Percentiles rank a stretch among this genome's conserved stretches.
Conservation (phyloP, 2,888 invertebrate genomes). For the Hypsopygia costalis region DNA sequence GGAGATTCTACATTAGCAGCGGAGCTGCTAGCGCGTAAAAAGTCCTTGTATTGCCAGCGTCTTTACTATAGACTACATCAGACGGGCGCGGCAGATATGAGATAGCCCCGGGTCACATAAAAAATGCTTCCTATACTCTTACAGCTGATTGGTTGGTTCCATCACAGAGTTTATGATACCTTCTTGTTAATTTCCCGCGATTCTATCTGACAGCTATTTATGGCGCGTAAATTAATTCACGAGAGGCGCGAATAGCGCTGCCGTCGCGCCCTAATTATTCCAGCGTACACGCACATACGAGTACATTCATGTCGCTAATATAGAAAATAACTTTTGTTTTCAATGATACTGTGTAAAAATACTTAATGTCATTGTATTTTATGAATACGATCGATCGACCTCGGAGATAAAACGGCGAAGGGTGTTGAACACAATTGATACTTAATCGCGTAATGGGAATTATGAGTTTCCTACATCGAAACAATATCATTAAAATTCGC, state of each 20-base stretch:
- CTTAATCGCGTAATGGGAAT: slow-evolving; percentile 5
- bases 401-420: slow-evolving; percentile 9
- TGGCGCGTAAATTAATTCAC: slow-evolving; percentile 28
- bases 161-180: too few species aligned
- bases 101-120: too few species aligned
- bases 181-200: slow-evolving; percentile 11
- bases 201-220: slow-evolving; percentile 20
- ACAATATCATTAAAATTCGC: slow-evolving; percentile 2
- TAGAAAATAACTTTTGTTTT: slow-evolving; percentile 14
- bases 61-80: too few species aligned
- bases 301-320: slow-evolving; percentile 6
- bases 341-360: slow-evolving; percentile 1
- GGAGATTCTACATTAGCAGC: too few species aligned
- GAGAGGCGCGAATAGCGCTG: slow-evolving; percentile 16
- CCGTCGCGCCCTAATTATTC: slow-evolving; percentile 56
- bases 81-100: too few species aligned
- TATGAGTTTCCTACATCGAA: slow-evolving; percentile 4
- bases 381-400: slow-evolving; percentile 3
- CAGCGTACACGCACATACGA: slow-evolving; percentile 23
- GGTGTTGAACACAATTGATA: slow-evolving; percentile 7
- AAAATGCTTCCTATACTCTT: too few species aligned
- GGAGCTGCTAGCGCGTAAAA: too few species aligned
- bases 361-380: neutral
- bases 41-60: too few species aligned
- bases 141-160: too few species aligned